Evolutionary conservation across 2,797 vertebrate species (phyloP).

Genomic region (Lithobates sylvaticus): DNA sequence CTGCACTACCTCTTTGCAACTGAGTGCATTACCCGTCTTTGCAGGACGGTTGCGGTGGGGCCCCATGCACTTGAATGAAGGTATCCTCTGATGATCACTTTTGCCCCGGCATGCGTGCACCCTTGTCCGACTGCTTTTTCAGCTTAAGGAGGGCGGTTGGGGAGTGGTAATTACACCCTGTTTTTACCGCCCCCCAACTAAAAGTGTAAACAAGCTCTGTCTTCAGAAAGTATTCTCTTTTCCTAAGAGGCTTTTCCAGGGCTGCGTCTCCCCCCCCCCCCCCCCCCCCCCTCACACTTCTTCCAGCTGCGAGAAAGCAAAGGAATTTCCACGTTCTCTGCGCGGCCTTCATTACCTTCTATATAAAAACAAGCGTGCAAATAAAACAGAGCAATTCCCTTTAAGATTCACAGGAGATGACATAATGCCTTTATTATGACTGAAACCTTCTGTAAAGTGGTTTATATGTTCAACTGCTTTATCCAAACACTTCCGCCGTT

Average conservation of each 20-base stretch:
- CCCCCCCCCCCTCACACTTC: not conserved
- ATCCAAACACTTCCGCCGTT: not conserved
- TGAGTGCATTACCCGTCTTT: too few species aligned
- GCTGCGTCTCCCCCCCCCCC: not conserved
- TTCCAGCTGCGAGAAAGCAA: slow-evolving; percentile 25
- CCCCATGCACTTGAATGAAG: too few species aligned
- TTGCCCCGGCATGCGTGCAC: too few species aligned
- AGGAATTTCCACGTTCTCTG: slow-evolving; percentile 45
- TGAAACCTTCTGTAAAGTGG: slow-evolving; percentile 9
- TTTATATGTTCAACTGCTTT: not conserved
- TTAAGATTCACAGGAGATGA: slow-evolving; percentile 32
- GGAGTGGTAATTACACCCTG: too few species aligned
- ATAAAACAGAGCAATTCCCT: slow-evolving; percentile 25
- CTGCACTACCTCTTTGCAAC: too few species aligned
- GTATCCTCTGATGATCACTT: too few species aligned
- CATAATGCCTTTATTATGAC: slow-evolving; percentile 22
- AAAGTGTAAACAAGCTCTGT: too few species aligned
- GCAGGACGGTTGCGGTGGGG: too few species aligned
- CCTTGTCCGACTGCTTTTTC: too few species aligned
- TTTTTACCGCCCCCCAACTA: too few species aligned
- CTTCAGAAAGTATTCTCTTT: slow-evolving; percentile 7
- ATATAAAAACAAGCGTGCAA: slow-evolving; percentile 52
- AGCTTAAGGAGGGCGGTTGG: too few species aligned
- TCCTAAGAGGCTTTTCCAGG: not conserved
- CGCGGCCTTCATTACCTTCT: slow-evolving; percentile 56